Percentiles rank a stretch among this genome's conserved stretches.
phyloP scores from a whole-genome alignment of 2,797 vertebrate genomes.

The Amblyraja radiata region DNA sequence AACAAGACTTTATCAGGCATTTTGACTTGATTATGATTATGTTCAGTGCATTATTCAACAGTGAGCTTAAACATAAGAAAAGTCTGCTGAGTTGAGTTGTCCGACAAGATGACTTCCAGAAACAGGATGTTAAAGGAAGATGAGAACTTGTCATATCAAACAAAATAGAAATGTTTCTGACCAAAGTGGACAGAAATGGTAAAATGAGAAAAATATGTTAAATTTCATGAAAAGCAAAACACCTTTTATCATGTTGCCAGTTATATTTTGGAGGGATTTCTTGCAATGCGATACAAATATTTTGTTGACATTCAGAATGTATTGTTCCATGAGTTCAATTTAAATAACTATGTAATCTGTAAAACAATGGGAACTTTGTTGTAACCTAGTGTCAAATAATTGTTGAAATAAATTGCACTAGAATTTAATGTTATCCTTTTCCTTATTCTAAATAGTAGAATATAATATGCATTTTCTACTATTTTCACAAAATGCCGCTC shows the following conservation, averaged over 20 bases:
- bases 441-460: background rate
- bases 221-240: background rate
- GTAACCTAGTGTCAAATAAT: background rate
- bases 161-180: background rate
- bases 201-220: background rate
- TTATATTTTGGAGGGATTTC: background rate
- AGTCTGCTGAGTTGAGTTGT: background rate
- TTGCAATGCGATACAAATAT: background rate
- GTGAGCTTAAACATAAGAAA: background rate
- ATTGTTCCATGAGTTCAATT: background rate
- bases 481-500: background rate
- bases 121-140: background rate
- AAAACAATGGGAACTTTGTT: background rate
- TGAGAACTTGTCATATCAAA: background rate
- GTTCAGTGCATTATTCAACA: background rate
- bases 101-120: background rate
- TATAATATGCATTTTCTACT: background rate
- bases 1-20: background rate
- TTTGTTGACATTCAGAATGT: conserved; percentile 5
- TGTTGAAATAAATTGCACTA: conserved; percentile 8
- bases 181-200: background rate
- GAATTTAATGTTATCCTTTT: background rate
- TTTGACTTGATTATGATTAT: conserved; percentile 14
- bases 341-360: conserved; percentile 2
- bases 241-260: background rate